Evolutionary conservation across 2,888 invertebrate genomes (phyloP).

Genomic region (Dolichopus griseipennis): DNA sequence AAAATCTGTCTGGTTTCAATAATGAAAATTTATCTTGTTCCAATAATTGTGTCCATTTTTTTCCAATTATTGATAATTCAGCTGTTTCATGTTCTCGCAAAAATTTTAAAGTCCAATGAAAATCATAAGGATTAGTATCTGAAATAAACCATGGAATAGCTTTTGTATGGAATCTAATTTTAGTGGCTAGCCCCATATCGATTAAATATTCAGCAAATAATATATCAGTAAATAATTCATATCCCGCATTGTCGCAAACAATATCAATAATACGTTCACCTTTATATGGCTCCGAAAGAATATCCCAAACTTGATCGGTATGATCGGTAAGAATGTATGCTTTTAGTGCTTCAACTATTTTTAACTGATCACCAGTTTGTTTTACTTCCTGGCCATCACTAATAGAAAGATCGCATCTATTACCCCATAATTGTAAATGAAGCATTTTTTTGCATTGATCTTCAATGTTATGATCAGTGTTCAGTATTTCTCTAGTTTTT

Average conservation of each 20-base stretch:
- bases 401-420: slow-evolving; percentile 86
- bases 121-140: slow-evolving; percentile 70
- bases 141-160: slow-evolving; percentile 93
- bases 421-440: slow-evolving; percentile 83
- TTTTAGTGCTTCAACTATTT: slow-evolving; percentile 48
- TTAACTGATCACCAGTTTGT: slow-evolving; percentile 49
- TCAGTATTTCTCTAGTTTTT: slow-evolving; percentile 20
- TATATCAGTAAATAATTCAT: slow-evolving; percentile 84
- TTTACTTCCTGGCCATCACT: slow-evolving; percentile 60
- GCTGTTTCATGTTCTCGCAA: slow-evolving; percentile 38
- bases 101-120: slow-evolving; percentile 56
- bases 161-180: slow-evolving; percentile 77
- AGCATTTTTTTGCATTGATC: slow-evolving; percentile 23
- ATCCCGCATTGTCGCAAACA: slow-evolving; percentile 88
- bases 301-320: slow-evolving; percentile 49
- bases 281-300: slow-evolving; percentile 27
- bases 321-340: slow-evolving; percentile 55
- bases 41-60: slow-evolving; percentile 52
- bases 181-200: slow-evolving; percentile 50
- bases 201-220: slow-evolving; percentile 76
- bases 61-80: slow-evolving; percentile 42
- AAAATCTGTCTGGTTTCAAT: slow-evolving; percentile 59
- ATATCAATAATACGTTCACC: slow-evolving; percentile 50
- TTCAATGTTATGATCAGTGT: slow-evolving; percentile 7
- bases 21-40: slow-evolving; percentile 44